Conservation (phyloP, 2,113 vertebrate genomes). For the Eulemur rufifrons region DNA sequence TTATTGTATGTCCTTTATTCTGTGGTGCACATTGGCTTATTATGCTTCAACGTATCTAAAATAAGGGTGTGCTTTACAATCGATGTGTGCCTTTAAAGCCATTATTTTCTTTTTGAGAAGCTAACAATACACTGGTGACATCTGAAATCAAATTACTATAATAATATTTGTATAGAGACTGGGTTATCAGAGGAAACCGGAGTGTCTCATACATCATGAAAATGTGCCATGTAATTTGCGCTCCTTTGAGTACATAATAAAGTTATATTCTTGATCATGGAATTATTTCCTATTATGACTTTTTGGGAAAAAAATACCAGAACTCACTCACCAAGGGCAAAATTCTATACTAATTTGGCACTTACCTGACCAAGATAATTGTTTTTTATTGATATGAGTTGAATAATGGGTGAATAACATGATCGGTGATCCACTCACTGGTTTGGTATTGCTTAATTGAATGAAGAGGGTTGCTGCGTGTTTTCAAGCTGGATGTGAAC, state of each 20-base stretch:
- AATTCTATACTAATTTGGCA: background rate
- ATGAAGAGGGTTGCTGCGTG: background rate
- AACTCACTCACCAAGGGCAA: background rate
- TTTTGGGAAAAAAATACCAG: background rate
- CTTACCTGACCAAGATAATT: background rate
- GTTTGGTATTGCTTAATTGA: background rate
- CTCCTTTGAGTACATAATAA: background rate
- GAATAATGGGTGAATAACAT: background rate
- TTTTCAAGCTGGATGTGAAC: background rate
- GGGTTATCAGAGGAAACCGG: background rate
- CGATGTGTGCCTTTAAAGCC: background rate
- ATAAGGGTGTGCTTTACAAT: background rate
- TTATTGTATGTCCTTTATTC: background rate
- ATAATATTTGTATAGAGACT: too few species aligned
- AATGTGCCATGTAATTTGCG: background rate
- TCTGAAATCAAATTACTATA: background rate
- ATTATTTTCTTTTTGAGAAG: background rate
- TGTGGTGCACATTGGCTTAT: background rate
- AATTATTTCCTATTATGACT: background rate
- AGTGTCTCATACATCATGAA: background rate
- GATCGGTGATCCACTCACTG: background rate
- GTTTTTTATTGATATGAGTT: background rate
- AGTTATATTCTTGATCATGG: background rate
- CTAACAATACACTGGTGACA: background rate
- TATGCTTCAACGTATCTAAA: background rate